Percentiles rank a stretch among this genome's conserved stretches.
Conservation (phyloP, 2,888 invertebrate genomes). For the Andrena minutula region DNA sequence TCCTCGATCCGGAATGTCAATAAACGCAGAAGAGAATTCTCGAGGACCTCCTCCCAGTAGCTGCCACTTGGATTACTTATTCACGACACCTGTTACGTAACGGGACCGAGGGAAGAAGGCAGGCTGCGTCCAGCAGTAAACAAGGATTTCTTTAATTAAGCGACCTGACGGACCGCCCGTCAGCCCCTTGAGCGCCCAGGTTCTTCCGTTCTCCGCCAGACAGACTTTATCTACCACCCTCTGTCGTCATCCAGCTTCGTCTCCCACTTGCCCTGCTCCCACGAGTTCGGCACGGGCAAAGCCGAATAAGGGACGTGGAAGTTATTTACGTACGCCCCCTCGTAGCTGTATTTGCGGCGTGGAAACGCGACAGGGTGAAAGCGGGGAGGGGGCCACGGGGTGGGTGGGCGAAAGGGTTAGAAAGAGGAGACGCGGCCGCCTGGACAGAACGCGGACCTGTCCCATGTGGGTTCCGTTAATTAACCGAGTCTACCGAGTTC, state of each 20-base stretch:
- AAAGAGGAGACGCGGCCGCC: conserved; percentile 57
- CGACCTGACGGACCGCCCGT: conserved; percentile 38
- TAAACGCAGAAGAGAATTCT: conserved; percentile 49
- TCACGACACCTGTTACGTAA: conserved; percentile 68
- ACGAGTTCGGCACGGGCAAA: conserved; percentile 43
- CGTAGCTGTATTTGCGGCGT: conserved; percentile 57
- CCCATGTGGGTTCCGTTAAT: conserved; percentile 83
- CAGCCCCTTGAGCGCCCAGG: not conserved
- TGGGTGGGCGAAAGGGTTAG: conserved; percentile 50
- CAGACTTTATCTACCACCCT: conserved; percentile 65
- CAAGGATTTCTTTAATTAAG: conserved; percentile 73
- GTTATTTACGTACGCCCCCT: conserved; percentile 64
- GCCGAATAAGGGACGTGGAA: conserved; percentile 55
- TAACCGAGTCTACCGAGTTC: conserved; percentile 81
- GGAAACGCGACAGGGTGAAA: conserved; percentile 42
- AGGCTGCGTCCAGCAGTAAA: conserved; percentile 59
- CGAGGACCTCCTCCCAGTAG: conserved; percentile 9
- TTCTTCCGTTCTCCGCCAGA: conserved; percentile 18
- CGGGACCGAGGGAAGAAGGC: conserved; percentile 45
- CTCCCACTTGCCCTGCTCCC: conserved; percentile 28
- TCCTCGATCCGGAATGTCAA: conserved; percentile 46
- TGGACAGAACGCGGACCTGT: conserved; percentile 73
- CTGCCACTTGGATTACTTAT: conserved; percentile 61
- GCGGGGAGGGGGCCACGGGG: conserved; percentile 6
- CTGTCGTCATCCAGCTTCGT: conserved; percentile 47